phyloP scores from a whole-genome alignment of 2,797 vertebrate species.

The Diglossa cyanea region DNA sequence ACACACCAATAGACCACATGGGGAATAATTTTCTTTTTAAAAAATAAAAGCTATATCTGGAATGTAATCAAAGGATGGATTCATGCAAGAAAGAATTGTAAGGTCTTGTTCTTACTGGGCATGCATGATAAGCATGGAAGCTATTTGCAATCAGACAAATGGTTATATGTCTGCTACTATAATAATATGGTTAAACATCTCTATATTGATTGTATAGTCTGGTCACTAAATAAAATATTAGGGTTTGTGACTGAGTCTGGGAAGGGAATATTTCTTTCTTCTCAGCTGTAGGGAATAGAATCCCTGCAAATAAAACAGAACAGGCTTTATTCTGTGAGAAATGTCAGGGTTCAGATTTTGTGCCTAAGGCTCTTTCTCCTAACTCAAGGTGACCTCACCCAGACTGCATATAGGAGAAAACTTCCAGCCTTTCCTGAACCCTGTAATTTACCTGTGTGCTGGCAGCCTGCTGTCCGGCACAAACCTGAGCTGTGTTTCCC shows the following conservation, averaged over 20 bases:
- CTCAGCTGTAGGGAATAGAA: not conserved
- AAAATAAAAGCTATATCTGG: not conserved
- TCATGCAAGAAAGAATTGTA: not conserved
- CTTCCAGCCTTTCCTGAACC: not conserved
- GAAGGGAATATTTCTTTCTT: not conserved
- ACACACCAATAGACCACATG: not conserved
- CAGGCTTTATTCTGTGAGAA: not conserved
- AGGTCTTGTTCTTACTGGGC: not conserved
- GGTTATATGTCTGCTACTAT: not conserved
- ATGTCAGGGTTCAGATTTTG: not conserved
- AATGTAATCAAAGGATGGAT: not conserved
- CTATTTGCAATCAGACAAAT: not conserved
- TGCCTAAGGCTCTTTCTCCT: not conserved
- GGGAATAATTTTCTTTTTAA: not conserved
- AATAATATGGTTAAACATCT: not conserved
- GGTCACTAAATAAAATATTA: not conserved
- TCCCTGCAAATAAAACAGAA: not conserved
- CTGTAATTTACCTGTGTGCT: not conserved
- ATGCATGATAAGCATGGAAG: not conserved
- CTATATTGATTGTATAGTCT: not conserved
- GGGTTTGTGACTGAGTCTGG: accelerated
- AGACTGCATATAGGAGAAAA: not conserved
- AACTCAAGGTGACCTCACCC: not conserved
- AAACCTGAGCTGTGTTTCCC: not conserved
- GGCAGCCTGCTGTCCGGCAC: not conserved